These are phyloP conservation scores for Ianthella basta DNA, from an alignment of 37 sponge, comb jelly and placozoan species.

Conservation along the genomic window DNA sequence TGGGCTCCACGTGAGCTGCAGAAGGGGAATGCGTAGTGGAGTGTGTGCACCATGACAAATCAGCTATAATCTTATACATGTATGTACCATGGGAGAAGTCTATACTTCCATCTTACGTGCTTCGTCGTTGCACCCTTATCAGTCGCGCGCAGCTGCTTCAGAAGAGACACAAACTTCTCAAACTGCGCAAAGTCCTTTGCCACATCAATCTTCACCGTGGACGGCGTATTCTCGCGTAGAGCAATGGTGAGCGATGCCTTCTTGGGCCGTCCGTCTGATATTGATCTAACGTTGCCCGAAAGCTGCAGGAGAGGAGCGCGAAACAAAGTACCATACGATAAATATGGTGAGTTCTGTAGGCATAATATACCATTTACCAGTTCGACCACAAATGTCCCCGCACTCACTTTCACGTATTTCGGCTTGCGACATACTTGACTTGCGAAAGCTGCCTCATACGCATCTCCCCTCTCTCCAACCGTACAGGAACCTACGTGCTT, in stretches of 20 bases:
- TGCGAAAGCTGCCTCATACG: conserved; percentile 3
- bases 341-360: too few relatives aligned
- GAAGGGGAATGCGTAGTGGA: too few relatives aligned
- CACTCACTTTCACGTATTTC: not conserved
- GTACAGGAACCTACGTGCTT: conserved; percentile 16
- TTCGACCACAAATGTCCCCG: too few relatives aligned
- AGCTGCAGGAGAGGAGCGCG: not conserved
- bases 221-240: not conserved
- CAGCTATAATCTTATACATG: not conserved
- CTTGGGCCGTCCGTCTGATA: conserved; percentile 12
- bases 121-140: not conserved
- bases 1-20: not conserved
- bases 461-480: conserved; percentile 1
- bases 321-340: too few relatives aligned
- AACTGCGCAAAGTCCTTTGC: not conserved
- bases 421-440: conserved; percentile 8
- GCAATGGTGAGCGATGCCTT: not conserved
- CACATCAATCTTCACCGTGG: not conserved
- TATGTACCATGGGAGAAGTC: not conserved
- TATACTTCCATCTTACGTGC: not conserved
- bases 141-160: not conserved
- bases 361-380: too few relatives aligned
- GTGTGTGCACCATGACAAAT: not conserved
- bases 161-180: conserved; percentile 17
- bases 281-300: conserved; percentile 4